Evolutionary conservation across 2,113 vertebrate genomes (phyloP).

Genomic region (Actenoides hombroni): DNA sequence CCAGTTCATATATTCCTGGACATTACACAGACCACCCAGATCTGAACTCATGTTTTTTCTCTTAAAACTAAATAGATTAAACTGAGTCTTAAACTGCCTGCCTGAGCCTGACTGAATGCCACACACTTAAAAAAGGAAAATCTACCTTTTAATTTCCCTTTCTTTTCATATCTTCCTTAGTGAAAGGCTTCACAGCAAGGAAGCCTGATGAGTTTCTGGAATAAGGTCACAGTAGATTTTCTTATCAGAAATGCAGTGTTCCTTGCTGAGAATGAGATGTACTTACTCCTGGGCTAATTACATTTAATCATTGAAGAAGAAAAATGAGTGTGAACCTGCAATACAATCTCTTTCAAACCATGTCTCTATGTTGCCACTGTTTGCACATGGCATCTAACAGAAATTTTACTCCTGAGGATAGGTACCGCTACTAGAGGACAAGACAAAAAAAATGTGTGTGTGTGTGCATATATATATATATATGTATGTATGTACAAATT

Average conservation of each 20-base stretch:
- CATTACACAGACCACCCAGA: slow-evolving; percentile 66
- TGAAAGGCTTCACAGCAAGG: not conserved
- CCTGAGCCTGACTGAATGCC: not conserved
- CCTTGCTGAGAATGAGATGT: not conserved
- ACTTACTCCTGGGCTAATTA: not conserved
- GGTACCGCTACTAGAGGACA: not conserved
- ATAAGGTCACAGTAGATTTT: not conserved
- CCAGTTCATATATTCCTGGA: slow-evolving; percentile 65
- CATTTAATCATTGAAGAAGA: not conserved
- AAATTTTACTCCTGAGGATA: too few species aligned
- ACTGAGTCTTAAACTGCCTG: slow-evolving; percentile 16
- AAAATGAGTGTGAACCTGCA: not conserved
- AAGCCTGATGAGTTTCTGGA: not conserved
- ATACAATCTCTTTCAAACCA: not conserved
- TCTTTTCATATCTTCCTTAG: not conserved
- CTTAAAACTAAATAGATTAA: slow-evolving; percentile 44
- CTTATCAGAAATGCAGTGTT: not conserved
- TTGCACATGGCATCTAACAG: not conserved
- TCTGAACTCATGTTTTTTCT: slow-evolving; percentile 50
- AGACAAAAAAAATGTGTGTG: too few species aligned
- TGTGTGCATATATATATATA: not conserved
- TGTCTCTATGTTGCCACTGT: not conserved
- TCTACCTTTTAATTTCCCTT: slow-evolving; percentile 5
- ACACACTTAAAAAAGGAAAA: not conserved
- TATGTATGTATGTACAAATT: accelerated